Evolutionary conservation across 2,113 vertebrate genomes (phyloP), one percentile per base, ranked within the genome.

Genomic region (Sylvia atricapilla): DNA sequence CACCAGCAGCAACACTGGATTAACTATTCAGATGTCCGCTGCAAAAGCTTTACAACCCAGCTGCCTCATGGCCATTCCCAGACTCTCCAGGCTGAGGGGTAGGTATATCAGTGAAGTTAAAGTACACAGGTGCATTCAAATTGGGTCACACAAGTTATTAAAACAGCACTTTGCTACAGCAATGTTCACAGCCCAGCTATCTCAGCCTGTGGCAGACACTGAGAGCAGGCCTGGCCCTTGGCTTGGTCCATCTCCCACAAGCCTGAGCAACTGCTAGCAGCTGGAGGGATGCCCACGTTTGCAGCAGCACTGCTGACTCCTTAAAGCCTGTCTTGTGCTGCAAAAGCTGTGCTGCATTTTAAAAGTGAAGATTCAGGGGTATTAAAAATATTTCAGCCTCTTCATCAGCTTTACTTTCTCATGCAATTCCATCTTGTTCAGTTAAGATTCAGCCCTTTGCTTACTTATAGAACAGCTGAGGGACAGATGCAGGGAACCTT

Each of bases 311-410:
- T 93, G 92, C 93, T 95, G 91, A 95, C 89, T 94, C 72, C 72
- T 86, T 70, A n/a, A 68, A 90, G 86, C 47, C 64, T 39, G 27
- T 3, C 24, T 86, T 87, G 20, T 87, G 56, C 88, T 96, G 85
- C 92, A 94, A 62, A 87, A 43, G 53, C 62, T 83, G 50, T 56
- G 13, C 50, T 63, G 18, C 58, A 58, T 78, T 84, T 78, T n/a
- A 74, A 94, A 94, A 92, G 10, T 81, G 93, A 95, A 47, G 86
- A 92, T 89, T 94, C 93, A 78, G 76, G 80, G 47, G 27, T 87
- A 89, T 93, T 96, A 94, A 95, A 97, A 96, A 94, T 93, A 97
- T 37, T 94, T 84, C 64, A 89, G 86, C 89, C 28, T 90, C 86
- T 91, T 93, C 90, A 86, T 81, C 83, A 95, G 67, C 82, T 75